Percentiles rank a stretch among this genome's conserved stretches.
These are phyloP conservation scores for Cricetomys ansorgei DNA, from an alignment of 2,113 vertebrate genomes.

Conservation along the genomic window DNA sequence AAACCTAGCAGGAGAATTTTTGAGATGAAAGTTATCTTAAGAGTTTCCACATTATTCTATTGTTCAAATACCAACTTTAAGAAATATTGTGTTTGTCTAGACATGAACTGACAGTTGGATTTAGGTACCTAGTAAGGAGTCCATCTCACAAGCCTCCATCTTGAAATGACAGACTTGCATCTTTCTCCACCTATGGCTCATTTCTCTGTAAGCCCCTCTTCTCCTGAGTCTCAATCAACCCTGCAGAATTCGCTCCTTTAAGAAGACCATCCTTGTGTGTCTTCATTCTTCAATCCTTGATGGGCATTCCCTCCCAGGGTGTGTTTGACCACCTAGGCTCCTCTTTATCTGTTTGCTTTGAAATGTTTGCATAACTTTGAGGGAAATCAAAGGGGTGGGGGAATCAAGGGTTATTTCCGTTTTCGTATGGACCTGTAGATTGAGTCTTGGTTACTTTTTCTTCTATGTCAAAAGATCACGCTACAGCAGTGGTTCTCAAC, in stretches of 20 bases:
- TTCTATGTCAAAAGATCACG: neutral
- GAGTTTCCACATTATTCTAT: neutral
- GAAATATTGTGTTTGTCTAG: neutral
- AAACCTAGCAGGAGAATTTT: neutral
- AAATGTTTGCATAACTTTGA: neutral
- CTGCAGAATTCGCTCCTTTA: neutral
- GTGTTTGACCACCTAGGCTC: neutral
- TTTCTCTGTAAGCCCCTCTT: neutral
- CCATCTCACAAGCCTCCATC: neutral
- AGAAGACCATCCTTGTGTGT: neutral
- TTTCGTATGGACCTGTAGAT: neutral
- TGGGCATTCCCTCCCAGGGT: neutral
- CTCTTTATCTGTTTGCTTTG: neutral
- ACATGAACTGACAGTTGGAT: neutral
- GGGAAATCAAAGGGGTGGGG: neutral
- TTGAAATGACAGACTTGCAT: neutral
- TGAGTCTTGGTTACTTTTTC: neutral
- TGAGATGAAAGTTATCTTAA: constrained; percentile 20
- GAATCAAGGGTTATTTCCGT: neutral
- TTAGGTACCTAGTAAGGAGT: neutral
- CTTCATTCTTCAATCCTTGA: neutral
- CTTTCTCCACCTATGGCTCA: neutral
- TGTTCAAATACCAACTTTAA: neutral
- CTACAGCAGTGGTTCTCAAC: too few species aligned
- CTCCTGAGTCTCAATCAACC: neutral